Evolutionary conservation across 2,113 vertebrate species (phyloP).

Genomic region (Elgaria multicarinata): DNA sequence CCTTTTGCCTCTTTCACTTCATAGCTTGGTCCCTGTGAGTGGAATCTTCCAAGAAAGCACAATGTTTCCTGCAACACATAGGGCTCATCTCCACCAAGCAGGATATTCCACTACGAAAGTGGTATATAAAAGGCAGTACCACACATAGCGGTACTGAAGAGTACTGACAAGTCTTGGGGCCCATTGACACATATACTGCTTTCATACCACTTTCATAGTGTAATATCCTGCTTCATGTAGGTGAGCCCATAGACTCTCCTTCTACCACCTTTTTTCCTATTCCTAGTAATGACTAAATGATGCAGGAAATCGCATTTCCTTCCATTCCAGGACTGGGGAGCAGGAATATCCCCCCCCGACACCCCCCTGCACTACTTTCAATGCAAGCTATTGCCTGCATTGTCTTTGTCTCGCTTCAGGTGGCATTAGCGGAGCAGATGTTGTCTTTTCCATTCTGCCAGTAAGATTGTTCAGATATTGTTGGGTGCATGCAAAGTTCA

Average conservation of each 20-base stretch:
- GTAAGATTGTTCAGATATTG: neutral
- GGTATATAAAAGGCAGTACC: no score
- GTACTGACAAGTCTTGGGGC: no score
- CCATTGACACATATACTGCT: no score
- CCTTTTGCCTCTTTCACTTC: neutral
- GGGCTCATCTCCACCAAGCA: no score
- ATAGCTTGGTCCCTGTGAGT: neutral
- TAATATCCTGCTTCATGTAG: no score
- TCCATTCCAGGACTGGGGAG: neutral
- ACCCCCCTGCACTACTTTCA: neutral
- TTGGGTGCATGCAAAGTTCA: slow-evolving; percentile 2
- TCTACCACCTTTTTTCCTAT: no score
- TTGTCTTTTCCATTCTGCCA: neutral
- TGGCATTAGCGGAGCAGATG: neutral
- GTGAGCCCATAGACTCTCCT: no score
- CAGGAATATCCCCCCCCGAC: neutral
- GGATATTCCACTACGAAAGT: no score
- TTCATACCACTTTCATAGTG: no score
- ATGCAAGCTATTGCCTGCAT: neutral
- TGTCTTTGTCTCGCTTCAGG: neutral
- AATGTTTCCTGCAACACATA: neutral
- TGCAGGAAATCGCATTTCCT: neutral
- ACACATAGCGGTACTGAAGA: no score
- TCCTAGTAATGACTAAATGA: neutral
- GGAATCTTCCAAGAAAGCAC: neutral